Evolutionary conservation across 2,888 invertebrate genomes (phyloP).

Genomic region (Oligia strigilis): DNA sequence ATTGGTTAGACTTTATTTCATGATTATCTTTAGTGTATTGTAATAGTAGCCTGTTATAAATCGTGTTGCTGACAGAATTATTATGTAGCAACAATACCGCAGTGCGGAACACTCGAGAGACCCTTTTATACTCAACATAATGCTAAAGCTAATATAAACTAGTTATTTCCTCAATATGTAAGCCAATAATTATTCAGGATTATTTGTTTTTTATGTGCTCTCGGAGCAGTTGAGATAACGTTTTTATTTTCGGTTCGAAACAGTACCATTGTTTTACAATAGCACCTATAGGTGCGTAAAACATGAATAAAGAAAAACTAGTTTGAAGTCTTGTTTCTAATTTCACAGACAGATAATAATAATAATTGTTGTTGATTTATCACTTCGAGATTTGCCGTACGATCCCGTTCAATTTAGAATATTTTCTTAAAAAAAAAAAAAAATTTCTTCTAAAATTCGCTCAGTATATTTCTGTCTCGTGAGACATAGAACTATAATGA

Average conservation of each 20-base stretch:
- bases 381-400: background rate
- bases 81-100: background rate
- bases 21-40: background rate
- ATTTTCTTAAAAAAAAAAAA: background rate
- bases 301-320: background rate
- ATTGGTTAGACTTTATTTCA: background rate
- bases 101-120: constrained; percentile 20
- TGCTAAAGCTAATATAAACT: constrained; percentile 13
- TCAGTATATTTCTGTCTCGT: too few species aligned
- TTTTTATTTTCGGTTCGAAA: constrained; percentile 1
- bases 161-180: constrained; percentile 14
- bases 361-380: background rate
- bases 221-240: constrained; percentile 9
- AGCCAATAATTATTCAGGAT: constrained; percentile 31
- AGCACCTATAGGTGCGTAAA: too few species aligned
- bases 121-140: constrained; percentile 20
- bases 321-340: too few species aligned
- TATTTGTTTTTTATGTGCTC: constrained; percentile 10
- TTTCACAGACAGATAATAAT: background rate
- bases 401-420: background rate
- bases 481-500: background rate
- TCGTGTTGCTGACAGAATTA: constrained; percentile 37
- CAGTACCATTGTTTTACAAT: too few species aligned
- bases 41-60: constrained; percentile 26
- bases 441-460: too few species aligned